These are phyloP conservation scores for Chiridota heheva DNA, from an alignment of 35 echinoderm and acorn worm species.

Conservation along the genomic window DNA sequence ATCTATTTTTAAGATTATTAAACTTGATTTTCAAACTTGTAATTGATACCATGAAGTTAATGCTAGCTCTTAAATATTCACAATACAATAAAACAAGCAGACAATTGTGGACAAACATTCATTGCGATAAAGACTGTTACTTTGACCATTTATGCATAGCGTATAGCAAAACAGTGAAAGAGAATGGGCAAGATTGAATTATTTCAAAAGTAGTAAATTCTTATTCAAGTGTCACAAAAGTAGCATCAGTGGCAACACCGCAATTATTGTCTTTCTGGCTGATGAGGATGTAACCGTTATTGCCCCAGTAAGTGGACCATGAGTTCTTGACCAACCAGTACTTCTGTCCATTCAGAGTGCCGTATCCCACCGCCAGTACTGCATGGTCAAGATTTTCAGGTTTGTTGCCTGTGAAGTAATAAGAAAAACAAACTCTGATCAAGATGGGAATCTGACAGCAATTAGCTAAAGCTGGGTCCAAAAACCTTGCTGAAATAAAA, in stretches of 20 bases:
- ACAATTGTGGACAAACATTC: no score
- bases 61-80: no score
- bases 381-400: constrained; percentile 77
- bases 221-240: constrained; percentile 53
- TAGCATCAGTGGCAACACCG: constrained; percentile 76
- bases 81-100: no score
- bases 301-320: constrained; percentile 92
- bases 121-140: no score
- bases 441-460: neutral
- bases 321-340: constrained; percentile 95
- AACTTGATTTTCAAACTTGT: no score
- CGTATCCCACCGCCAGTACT: constrained; percentile 83
- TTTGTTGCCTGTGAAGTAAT: constrained; percentile 57
- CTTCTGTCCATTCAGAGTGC: constrained; percentile 29
- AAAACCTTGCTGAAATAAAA: no score
- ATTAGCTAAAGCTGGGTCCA: neutral
- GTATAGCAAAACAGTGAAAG: no score
- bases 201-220: neutral
- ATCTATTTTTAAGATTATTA: no score
- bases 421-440: neutral
- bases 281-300: constrained; percentile 89
- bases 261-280: constrained; percentile 88
- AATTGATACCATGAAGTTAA: no score
- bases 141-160: no score
- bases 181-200: no score